These are phyloP conservation scores for Gasterosteus nipponicus DNA, from an alignment of 2,113 vertebrate species.

Conservation along the genomic window DNA sequence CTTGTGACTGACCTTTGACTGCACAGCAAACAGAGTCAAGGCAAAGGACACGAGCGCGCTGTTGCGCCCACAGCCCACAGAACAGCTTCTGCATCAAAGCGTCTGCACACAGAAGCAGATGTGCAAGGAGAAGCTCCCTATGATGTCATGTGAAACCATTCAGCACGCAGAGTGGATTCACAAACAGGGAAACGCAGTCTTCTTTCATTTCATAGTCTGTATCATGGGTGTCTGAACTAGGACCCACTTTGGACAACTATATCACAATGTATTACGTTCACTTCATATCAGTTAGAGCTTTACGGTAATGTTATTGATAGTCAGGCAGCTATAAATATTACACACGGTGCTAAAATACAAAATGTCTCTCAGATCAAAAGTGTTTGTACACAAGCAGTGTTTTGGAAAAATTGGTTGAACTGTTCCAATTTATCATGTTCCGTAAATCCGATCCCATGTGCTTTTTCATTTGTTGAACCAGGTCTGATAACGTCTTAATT, in stretches of 20 bases:
- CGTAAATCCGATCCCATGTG: conserved; percentile 21
- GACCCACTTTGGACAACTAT: conserved; percentile 12
- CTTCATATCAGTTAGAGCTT: conserved; percentile 41
- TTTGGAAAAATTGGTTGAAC: conserved; percentile 27
- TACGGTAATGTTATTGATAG: conserved; percentile 53
- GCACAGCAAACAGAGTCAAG: conserved; percentile 83
- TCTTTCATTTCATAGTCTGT: conserved; percentile 28
- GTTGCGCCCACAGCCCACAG: conserved; percentile 83
- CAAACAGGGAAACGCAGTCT: background rate
- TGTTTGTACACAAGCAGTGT: conserved; percentile 23
- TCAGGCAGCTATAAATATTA: conserved; percentile 19
- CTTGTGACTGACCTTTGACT: conserved; percentile 80
- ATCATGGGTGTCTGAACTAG: conserved; percentile 23
- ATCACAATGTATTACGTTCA: conserved; percentile 41
- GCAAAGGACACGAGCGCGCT: conserved; percentile 76
- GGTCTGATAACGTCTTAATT: conserved; percentile 48
- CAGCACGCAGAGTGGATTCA: conserved; percentile 4
- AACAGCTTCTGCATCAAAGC: conserved; percentile 76
- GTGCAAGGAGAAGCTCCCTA: background rate
- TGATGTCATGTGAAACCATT: conserved; percentile 4
- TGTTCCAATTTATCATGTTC: conserved; percentile 14
- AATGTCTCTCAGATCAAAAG: conserved; percentile 1
- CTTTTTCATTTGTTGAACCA: conserved; percentile 41
- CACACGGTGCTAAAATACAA: conserved; percentile 17
- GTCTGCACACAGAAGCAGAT: conserved; percentile 66